Conservation (phyloP, 1,140 invertebrate genomes). For the Sycophaga agraensis region DNA sequence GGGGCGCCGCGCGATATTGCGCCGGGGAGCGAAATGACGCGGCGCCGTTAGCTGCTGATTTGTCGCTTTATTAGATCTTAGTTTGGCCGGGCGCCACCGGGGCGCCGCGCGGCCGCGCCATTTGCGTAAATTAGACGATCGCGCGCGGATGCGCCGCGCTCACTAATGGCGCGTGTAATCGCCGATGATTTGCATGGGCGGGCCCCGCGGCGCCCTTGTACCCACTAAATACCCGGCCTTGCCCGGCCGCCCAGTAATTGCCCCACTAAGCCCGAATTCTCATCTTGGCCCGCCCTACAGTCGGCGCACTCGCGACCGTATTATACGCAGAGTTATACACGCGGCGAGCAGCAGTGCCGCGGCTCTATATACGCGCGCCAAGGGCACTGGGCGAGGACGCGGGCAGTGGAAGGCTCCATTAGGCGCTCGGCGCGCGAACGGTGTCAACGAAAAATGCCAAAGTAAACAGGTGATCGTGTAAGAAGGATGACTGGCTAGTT, state of each 20-base stretch:
- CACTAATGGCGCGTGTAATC: constrained; percentile 46
- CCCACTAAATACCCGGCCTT: not conserved
- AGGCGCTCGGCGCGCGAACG: too few relatives aligned
- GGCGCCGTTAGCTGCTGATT: constrained; percentile 49
- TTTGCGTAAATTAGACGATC: constrained; percentile 58
- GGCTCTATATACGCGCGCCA: too few relatives aligned
- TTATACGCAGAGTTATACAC: not conserved
- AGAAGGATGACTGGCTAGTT: too few relatives aligned
- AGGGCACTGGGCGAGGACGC: too few relatives aligned
- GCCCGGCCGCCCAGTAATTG: not conserved
- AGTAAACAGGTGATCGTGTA: too few relatives aligned
- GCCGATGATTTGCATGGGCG: constrained; percentile 37
- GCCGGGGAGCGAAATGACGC: not conserved
- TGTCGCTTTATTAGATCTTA: constrained; percentile 60
- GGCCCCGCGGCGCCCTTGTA: not conserved
- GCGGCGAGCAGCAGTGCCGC: too few relatives aligned
- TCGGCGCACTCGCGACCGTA: not conserved
- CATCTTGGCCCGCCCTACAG: not conserved
- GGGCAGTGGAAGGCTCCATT: too few relatives aligned
- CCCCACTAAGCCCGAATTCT: not conserved
- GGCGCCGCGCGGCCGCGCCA: constrained; percentile 38
- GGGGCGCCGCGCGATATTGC: not conserved
- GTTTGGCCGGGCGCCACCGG: constrained; percentile 34
- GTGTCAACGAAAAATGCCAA: too few relatives aligned
- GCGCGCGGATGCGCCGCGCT: constrained; percentile 6